These are phyloP conservation scores for Troides oblongomaculatus DNA, from an alignment of 2,888 invertebrate species.

Conservation along the genomic window DNA sequence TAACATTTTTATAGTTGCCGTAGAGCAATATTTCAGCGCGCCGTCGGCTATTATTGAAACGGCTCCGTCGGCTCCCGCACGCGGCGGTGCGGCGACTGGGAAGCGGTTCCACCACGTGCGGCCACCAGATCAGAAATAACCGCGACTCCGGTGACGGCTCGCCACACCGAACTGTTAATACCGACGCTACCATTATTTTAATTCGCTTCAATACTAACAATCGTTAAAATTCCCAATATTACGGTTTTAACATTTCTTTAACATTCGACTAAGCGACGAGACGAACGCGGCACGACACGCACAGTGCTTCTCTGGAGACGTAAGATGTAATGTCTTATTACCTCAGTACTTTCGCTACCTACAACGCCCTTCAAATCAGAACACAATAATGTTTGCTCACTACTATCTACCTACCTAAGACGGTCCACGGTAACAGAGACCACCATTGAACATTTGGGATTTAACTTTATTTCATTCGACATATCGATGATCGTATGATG, in stretches of 20 bases:
- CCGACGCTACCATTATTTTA: conserved; percentile 12
- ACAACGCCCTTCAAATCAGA: too few species aligned
- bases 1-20: conserved; percentile 50
- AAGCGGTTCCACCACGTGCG: conserved; percentile 34
- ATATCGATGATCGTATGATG: too few species aligned
- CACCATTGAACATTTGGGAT: too few species aligned
- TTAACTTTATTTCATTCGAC: too few species aligned
- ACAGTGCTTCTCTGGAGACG: too few species aligned
- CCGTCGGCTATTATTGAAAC: conserved; percentile 50
- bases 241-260: not conserved
- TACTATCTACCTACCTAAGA: too few species aligned
- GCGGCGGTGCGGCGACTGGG: conserved; percentile 52
- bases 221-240: too few species aligned
- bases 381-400: too few species aligned
- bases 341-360: too few species aligned
- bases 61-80: conserved; percentile 43
- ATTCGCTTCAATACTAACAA: not conserved
- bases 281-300: too few species aligned
- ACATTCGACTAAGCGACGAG: not conserved
- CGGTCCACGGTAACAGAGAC: too few species aligned
- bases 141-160: conserved; percentile 32
- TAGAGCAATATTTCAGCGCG: conserved; percentile 52
- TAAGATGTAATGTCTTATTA: too few species aligned
- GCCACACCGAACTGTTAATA: conserved; percentile 48
- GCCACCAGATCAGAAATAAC: conserved; percentile 58